These are phyloP conservation scores for Rousettus leschenaultii DNA, from an alignment of 2,113 vertebrate genomes.

Conservation along the genomic window DNA sequence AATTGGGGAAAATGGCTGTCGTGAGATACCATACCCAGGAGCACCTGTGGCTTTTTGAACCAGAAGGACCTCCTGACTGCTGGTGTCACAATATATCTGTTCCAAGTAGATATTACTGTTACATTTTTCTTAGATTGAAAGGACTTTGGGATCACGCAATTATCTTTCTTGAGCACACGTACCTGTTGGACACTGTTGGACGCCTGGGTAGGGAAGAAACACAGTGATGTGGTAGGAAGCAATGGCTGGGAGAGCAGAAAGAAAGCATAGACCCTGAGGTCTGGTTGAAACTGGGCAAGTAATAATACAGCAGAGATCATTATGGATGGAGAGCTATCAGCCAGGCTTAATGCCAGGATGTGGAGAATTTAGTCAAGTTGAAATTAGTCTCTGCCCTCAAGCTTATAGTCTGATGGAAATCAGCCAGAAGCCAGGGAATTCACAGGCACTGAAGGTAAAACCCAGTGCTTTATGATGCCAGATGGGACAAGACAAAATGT, in stretches of 20 bases:
- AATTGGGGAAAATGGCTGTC: not conserved
- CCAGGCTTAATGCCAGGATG: not conserved
- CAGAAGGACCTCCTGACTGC: not conserved
- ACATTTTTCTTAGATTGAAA: slow-evolving; percentile 17
- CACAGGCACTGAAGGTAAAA: not conserved
- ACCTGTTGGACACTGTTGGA: not conserved
- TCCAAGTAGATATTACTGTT: not conserved
- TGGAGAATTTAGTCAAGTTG: not conserved
- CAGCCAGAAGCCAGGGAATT: not conserved
- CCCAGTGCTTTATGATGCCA: not conserved
- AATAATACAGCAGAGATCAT: not conserved
- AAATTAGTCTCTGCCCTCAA: not conserved
- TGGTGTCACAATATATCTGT: not conserved
- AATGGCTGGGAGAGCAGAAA: not conserved
- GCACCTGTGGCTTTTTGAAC: not conserved
- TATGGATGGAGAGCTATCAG: not conserved
- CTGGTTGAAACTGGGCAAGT: not conserved
- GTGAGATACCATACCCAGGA: not conserved
- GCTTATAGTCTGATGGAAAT: not conserved
- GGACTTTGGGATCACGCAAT: not conserved
- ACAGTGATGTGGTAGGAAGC: not conserved
- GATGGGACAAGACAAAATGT: not conserved
- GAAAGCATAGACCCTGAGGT: not conserved
- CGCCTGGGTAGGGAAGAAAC: not conserved
- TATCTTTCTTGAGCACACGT: not conserved